These are phyloP conservation scores for Aelia acuminata DNA, from an alignment of 2,888 invertebrate species.

Conservation along the genomic window DNA sequence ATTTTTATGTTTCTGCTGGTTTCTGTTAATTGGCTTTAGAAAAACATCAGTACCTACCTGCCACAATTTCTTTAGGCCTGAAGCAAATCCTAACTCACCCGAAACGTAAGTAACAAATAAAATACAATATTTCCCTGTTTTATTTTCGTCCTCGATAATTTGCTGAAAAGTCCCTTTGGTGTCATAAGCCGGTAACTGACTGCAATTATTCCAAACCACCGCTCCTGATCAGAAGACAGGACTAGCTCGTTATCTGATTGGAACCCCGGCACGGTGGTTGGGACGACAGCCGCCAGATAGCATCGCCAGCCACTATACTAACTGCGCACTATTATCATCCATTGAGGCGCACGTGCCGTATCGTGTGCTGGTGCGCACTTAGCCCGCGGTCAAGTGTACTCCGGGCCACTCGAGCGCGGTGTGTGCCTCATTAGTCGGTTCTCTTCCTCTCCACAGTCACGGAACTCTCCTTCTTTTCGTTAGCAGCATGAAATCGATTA, in stretches of 20 bases:
- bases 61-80: too few relatives aligned
- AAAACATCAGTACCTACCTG: too few relatives aligned
- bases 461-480: not conserved
- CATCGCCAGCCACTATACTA: not conserved
- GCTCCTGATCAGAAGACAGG: not conserved
- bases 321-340: not conserved
- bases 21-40: too few relatives aligned
- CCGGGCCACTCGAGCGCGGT: not conserved
- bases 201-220: not conserved
- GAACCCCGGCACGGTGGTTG: not conserved
- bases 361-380: conserved; percentile 42
- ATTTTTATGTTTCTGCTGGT: too few relatives aligned
- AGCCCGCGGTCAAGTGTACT: conserved; percentile 38
- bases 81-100: too few relatives aligned
- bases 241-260: not conserved
- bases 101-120: too few relatives aligned
- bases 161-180: too few relatives aligned
- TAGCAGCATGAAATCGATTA: not conserved
- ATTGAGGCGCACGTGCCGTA: conserved; percentile 14
- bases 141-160: too few relatives aligned
- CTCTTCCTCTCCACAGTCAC: not conserved
- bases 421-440: conserved; percentile 2
- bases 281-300: not conserved
- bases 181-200: not conserved
- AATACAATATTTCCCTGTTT: too few relatives aligned